Conservation (phyloP, 2,797 vertebrate species). For the Graptemys geographica region DNA sequence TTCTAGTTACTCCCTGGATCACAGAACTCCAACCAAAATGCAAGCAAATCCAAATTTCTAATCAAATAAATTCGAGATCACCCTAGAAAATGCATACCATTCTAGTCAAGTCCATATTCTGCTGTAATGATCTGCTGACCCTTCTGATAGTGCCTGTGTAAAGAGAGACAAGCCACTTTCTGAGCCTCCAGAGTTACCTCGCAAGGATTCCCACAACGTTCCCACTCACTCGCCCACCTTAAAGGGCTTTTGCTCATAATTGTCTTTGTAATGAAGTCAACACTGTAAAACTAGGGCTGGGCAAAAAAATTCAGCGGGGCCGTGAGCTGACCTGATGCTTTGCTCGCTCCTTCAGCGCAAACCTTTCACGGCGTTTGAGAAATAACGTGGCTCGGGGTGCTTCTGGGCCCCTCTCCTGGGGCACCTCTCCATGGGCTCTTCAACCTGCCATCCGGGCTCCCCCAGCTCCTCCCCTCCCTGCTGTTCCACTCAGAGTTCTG, state of each 20-base stretch:
- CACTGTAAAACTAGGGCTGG: background rate
- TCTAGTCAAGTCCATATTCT: background rate
- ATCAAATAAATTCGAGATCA: background rate
- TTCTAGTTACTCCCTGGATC: background rate
- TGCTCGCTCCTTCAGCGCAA: background rate
- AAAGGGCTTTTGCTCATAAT: background rate
- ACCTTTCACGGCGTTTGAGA: background rate
- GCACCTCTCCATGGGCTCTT: too few species aligned
- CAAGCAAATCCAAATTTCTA: background rate
- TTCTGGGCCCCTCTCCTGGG: too few species aligned
- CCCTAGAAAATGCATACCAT: background rate
- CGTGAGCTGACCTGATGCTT: background rate
- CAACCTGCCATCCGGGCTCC: background rate
- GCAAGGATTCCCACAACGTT: background rate
- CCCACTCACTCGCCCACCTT: fast-evolving
- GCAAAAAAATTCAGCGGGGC: background rate
- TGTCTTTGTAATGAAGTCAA: background rate
- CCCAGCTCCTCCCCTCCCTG: too few species aligned
- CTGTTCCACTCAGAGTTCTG: too few species aligned
- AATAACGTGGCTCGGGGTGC: background rate
- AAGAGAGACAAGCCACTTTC: background rate
- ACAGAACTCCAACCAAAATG: background rate
- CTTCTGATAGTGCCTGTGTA: fast-evolving
- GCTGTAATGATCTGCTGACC: background rate
- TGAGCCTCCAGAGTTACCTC: too few species aligned